These are phyloP conservation scores for Ochlodes sylvanus DNA, from an alignment of 2,888 invertebrate genomes.

Conservation along the genomic window DNA sequence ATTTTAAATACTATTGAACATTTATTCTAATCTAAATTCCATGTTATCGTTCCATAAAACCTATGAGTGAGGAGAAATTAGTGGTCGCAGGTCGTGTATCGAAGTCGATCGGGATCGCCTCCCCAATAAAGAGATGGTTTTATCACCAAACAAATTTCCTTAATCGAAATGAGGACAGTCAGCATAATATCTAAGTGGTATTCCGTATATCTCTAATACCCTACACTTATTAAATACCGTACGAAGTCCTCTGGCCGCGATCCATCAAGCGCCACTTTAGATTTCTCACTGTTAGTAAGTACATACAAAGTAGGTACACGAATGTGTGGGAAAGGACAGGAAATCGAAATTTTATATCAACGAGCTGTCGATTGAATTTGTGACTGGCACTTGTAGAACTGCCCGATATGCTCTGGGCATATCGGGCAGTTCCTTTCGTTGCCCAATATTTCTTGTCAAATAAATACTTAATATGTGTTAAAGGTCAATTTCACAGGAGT, in stretches of 20 bases:
- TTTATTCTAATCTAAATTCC: conserved; percentile 22
- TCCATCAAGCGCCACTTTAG: conserved; percentile 40
- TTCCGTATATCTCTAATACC: conserved; percentile 31
- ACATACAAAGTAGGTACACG: conserved; percentile 42
- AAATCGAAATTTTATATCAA: conserved; percentile 34
- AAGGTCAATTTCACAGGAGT: conserved; percentile 1
- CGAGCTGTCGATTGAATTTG: conserved; percentile 34
- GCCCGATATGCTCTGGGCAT: too few species aligned
- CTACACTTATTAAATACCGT: conserved; percentile 33
- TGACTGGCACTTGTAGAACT: conserved; percentile 26
- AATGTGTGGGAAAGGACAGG: conserved; percentile 64
- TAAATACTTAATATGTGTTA: background rate
- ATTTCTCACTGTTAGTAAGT: conserved; percentile 40
- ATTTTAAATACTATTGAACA: conserved; percentile 7
- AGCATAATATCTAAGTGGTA: conserved; percentile 18
- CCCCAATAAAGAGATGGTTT: conserved; percentile 25
- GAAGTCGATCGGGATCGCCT: conserved; percentile 1
- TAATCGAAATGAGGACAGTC: conserved; percentile 15
- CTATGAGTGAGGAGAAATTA: conserved; percentile 15
- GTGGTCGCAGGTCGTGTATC: background rate
- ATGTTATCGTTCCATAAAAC: conserved; percentile 16
- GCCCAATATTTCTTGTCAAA: conserved; percentile 12
- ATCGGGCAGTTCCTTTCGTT: conserved; percentile 4
- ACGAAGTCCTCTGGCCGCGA: conserved; percentile 31
- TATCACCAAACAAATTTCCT: conserved; percentile 23